Percentiles rank a stretch among this genome's conserved stretches.
These are phyloP conservation scores for Cremastinae sp. DNA, from an alignment of 2,888 invertebrate species.

Conservation along the genomic window DNA sequence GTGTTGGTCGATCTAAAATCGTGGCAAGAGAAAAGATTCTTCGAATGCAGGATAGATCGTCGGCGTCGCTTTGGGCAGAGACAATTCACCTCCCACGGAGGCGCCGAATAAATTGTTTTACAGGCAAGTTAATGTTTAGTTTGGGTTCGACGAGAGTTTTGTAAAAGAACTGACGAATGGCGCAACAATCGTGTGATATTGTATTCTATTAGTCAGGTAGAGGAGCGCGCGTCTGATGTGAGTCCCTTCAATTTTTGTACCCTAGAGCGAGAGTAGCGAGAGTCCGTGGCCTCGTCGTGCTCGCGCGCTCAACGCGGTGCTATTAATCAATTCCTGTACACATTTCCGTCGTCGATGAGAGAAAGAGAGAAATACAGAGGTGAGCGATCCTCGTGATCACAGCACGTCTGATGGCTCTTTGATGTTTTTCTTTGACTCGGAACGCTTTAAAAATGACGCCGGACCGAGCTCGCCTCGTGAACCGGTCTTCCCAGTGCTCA, in stretches of 20 bases:
- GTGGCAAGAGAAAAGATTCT: conserved; percentile 31
- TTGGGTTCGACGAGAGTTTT: conserved; percentile 7
- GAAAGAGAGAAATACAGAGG: background rate
- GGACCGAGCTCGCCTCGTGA: conserved; percentile 40
- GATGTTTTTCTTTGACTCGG: conserved; percentile 55
- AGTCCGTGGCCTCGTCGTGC: conserved; percentile 47
- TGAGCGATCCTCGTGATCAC: conserved; percentile 55
- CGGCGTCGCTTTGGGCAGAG: conserved; percentile 69
- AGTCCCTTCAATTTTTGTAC: conserved; percentile 50
- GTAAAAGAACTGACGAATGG: conserved; percentile 36
- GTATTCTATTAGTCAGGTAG: conserved; percentile 49
- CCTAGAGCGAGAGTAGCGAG: conserved; percentile 38
- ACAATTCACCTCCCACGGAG: conserved; percentile 74
- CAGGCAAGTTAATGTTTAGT: conserved; percentile 48
- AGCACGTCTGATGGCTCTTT: conserved; percentile 56
- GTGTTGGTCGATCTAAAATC: too few relatives aligned
- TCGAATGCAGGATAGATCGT: conserved; percentile 48
- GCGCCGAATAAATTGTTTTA: conserved; percentile 75
- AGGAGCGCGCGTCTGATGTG: too few relatives aligned
- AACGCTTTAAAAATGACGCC: conserved; percentile 55
- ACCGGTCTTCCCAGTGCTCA: conserved; percentile 53
- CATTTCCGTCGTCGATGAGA: conserved; percentile 55
- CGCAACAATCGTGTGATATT: conserved; percentile 50
- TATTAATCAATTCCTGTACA: conserved; percentile 65
- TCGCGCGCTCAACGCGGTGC: conserved; percentile 55